Evolutionary conservation across 1,140 invertebrate genomes (phyloP), one percentile per base, ranked within the genome.

Genomic region (Aleiodes sp.): DNA sequence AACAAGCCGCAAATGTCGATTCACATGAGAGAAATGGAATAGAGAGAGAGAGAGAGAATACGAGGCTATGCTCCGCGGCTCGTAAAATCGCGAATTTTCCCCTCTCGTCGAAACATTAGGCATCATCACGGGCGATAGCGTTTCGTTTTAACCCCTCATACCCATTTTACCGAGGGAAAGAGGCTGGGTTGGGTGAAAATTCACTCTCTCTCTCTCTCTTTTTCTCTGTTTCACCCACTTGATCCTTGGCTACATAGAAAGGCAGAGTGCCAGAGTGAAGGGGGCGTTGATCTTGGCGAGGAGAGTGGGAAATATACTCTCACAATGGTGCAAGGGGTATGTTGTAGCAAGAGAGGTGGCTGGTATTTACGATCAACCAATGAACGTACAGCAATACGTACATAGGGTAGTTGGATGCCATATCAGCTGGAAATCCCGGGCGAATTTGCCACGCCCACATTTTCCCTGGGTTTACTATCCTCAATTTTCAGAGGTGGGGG

Each of bases 181-280:
- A 46, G 73, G 65, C 70, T 68, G 66, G 59, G 65, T 72, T 68
- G 66, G 59, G 70, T 62, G 65, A 72, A 74, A 28, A 12, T 16
- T 46, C 41, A 8, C 4, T 46, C 7, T 9, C n/a, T 10, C n/a
- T 14, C 57, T 26, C 57, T 26, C 3, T 14, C 57, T 12, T 28
- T n/a, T 1, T 26, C 14, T 24, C 4, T 33, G 24, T 7, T 14
- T 29, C 57, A 29, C 57, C 57, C 2, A 8, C 6, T 9, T n/a
- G 1, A 12, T 8, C 19, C 46, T 52, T 21, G 26, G 28, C 33
- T n/a, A 29, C 31, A 35, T n/a, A n/a, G n/a, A n/a, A n/a, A n/a
- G n/a, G n/a, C n/a, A n/a, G n/a, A n/a, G n/a, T n/a, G n/a, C n/a
- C n/a, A n/a, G n/a, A n/a, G n/a, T n/a, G n/a, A n/a, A n/a, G 35